Evolutionary conservation across 2,888 invertebrate species (phyloP), one percentile per base, ranked within the genome.

Genomic region (Lacanobia oleracea): DNA sequence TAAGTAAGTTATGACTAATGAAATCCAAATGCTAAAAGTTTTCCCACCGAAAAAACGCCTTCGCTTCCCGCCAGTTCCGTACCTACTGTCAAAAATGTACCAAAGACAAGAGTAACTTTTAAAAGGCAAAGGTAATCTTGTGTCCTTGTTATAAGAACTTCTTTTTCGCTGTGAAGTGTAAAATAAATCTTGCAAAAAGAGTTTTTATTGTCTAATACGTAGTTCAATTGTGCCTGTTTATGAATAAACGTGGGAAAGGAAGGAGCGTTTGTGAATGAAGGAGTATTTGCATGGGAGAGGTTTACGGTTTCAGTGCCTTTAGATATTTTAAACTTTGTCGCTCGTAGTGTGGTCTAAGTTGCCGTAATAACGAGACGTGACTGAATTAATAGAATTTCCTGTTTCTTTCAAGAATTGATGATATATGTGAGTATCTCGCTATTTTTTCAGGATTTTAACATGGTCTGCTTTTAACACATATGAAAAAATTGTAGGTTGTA

Each of bases 121-220:
- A 27, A 40, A 62, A 63, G 8, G 65, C 70, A 85, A 85, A 83
- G 45, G 50, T 64, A 77, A 70, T 59, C 69, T 70, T 78, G 27
- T 45, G 14, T 61, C 51, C 69, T 53, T 69, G 51, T 54, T 1
- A 21, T 27, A 77, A 64, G 67, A 53, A 59, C 37, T 63, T 33
- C 70, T 66, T 63, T 79, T 67, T 53, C 21, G 10, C 21, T 54
- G 48, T 76, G 60, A 71, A 48, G 62, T 61, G 77, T 69, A 69
- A 65, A 68, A 66, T 66, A 66, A 50, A 62, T 61, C 54, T 69
- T 79, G 68, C 45, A 70, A 66, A 82, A 74, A 61, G 77, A 77
- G 68, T 51, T 75, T 85, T 85, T 77, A 83, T 69, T 79, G 75
- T 83, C 74, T 83, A 73, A 77, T 75, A 62, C 67, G 80, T 86